These are phyloP conservation scores for Leptopilina drosophilae DNA, from an alignment of 2,888 invertebrate genomes.

Conservation along the genomic window DNA sequence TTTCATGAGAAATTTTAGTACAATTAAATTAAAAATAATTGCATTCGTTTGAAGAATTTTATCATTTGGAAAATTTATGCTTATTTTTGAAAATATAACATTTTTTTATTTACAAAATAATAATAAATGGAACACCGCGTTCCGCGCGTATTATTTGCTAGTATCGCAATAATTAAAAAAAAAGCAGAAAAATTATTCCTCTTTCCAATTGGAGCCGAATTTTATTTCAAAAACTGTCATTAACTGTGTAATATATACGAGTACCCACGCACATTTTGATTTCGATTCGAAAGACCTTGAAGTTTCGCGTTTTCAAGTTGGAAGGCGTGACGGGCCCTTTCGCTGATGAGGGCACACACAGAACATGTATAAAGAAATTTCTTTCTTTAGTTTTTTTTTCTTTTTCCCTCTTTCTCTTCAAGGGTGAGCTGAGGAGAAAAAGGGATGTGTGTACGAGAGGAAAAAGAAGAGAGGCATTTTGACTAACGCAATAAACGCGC, in stretches of 20 bases:
- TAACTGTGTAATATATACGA: conserved; percentile 34
- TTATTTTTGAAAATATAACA: too few species aligned
- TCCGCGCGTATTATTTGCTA: too few species aligned
- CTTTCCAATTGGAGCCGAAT: background rate
- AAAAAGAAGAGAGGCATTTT: conserved; percentile 62
- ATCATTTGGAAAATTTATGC: too few species aligned
- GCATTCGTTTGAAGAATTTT: too few species aligned
- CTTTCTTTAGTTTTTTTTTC: too few species aligned
- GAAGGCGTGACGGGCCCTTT: conserved; percentile 41
- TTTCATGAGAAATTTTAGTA: too few species aligned
- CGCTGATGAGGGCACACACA: conserved; percentile 24
- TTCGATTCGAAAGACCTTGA: conserved; percentile 43
- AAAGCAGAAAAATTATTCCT: too few species aligned
- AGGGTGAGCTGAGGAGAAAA: conserved; percentile 12
- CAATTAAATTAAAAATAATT: too few species aligned
- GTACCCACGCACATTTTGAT: conserved; percentile 30
- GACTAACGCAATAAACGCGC: conserved; percentile 75
- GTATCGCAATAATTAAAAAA: too few species aligned
- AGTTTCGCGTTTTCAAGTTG: conserved; percentile 32
- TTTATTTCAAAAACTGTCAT: conserved; percentile 39
- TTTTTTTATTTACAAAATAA: too few species aligned
- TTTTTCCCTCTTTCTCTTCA: too few species aligned
- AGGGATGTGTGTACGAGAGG: conserved; percentile 44
- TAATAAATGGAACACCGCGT: too few species aligned
- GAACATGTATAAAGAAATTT: conserved; percentile 5